These are phyloP conservation scores for Agonopterix subpropinquella DNA, from an alignment of 2,888 invertebrate genomes.

Conservation along the genomic window DNA sequence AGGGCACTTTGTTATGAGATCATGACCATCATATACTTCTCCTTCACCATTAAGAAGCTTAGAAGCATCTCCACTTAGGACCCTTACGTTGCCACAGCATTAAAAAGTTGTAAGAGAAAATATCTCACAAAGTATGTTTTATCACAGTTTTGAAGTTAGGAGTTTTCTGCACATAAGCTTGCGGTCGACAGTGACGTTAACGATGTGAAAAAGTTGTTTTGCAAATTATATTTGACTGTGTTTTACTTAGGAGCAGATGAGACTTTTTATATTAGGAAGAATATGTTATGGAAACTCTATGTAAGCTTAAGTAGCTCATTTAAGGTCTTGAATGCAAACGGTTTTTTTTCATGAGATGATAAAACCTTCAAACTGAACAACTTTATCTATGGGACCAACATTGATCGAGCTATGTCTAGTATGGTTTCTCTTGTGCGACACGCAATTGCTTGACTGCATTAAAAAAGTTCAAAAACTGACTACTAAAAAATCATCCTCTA, in stretches of 20 bases:
- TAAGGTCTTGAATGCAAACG: too few relatives aligned
- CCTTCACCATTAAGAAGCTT: conserved; percentile 53
- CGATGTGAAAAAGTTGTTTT: conserved; percentile 36
- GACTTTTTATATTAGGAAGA: neutral
- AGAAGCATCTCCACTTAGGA: conserved; percentile 42
- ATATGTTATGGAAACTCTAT: too few relatives aligned
- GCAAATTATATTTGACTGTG: conserved; percentile 1
- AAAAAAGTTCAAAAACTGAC: too few relatives aligned
- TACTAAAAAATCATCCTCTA: too few relatives aligned
- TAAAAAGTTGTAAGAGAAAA: conserved; percentile 58
- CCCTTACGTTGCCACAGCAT: conserved; percentile 43
- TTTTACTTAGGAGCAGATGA: neutral
- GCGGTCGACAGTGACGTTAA: conserved; percentile 42
- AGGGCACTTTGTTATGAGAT: neutral
- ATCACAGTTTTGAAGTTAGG: conserved; percentile 56
- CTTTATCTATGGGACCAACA: too few relatives aligned
- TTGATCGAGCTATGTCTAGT: too few relatives aligned
- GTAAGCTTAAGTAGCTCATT: too few relatives aligned
- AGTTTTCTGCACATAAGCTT: conserved; percentile 51
- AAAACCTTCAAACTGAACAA: too few relatives aligned
- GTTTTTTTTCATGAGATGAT: too few relatives aligned
- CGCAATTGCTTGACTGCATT: too few relatives aligned
- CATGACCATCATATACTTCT: conserved; percentile 13
- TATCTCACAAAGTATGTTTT: conserved; percentile 61
- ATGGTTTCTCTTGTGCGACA: too few relatives aligned